Conservation (phyloP, 92 coral and sea anemone species). For the Zoanthus sansibaricus region DNA sequence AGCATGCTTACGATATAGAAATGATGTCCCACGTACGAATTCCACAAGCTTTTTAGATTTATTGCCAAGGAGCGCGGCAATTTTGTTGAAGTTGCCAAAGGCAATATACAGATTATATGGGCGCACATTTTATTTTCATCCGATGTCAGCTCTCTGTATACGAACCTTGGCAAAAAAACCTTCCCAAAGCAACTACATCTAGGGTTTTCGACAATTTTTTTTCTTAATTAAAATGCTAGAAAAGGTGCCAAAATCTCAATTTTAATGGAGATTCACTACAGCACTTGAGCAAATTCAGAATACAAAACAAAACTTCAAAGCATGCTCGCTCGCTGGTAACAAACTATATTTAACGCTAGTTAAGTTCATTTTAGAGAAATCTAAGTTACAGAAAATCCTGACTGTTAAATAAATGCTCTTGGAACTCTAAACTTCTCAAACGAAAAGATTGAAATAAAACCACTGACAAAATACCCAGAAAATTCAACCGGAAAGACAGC, state of each 20-base stretch:
- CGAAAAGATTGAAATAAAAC: conserved; percentile 14
- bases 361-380: conserved; percentile 1
- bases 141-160: not conserved
- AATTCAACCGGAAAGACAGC: conserved; percentile 46
- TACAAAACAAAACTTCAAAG: conserved; percentile 24
- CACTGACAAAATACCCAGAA: conserved; percentile 7
- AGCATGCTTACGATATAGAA: not conserved
- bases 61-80: conserved; percentile 14
- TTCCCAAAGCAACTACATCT: not conserved
- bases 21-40: not conserved
- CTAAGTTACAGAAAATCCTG: not conserved
- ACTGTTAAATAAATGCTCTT: not conserved
- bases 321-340: conserved; percentile 28
- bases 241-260: conserved; percentile 12
- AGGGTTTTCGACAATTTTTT: not conserved
- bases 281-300: conserved; percentile 15
- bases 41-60: not conserved
- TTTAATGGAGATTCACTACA: conserved; percentile 32
- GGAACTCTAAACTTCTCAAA: conserved; percentile 9
- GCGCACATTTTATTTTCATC: not conserved
- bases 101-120: not conserved
- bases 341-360: not conserved
- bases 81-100: not conserved
- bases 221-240: not conserved
- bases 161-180: not conserved